Evolutionary conservation across 2,113 vertebrate species (phyloP), one percentile per base, ranked within the genome.

Genomic region (Petromus typicus): DNA sequence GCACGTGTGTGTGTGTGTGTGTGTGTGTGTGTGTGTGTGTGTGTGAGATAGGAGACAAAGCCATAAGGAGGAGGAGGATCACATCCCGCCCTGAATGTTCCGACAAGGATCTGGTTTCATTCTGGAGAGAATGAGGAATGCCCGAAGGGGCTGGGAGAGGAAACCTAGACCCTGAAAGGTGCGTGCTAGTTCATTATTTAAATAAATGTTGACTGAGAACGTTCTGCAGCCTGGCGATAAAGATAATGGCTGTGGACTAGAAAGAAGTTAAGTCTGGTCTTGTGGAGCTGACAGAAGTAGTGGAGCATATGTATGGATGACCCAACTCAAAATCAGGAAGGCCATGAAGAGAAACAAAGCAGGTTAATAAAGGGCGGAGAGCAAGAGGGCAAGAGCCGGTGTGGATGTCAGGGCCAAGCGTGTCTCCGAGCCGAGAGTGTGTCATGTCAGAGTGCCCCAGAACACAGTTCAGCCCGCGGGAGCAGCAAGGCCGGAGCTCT

Each of bases 381-480:
- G 3, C 67, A 23, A 45, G 9, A 20, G 0, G 14, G 57, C 3
- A 14, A 18, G 57, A 1, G 40, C 56, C 83, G 10, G 3, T 40
- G 13, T 17, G 48, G 85, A 64, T 48, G 45, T 13, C 11, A 10
- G 10, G 18, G 14, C 67, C 10, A 43, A n/a, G 63, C 45, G 66
- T 25, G 43, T 79, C 48, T 56, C 45, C 64, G 69, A 86, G 37
- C 20, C 76, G 61, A 67, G 63, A 56, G 56, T 23, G 59, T 54
- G 17, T 56, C 40, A 22, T 8, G 40, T 45, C 40, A 18, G 3
- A 25, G 0, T 48, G 18, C 40, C 30, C 32, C 45, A 73, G 27
- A 45, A 63, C 37, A 63, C 30, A 45, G 23, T 45, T 88, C 57
- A 67, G 85, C 56, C 25, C 25, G 56, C 25, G 20, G 20, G 40